A percentile compares a stretch with the other conserved stretches of the same genome.
phyloP scores from a whole-genome alignment of 2,888 invertebrate genomes.

The Rhynchonema sp. region DNA sequence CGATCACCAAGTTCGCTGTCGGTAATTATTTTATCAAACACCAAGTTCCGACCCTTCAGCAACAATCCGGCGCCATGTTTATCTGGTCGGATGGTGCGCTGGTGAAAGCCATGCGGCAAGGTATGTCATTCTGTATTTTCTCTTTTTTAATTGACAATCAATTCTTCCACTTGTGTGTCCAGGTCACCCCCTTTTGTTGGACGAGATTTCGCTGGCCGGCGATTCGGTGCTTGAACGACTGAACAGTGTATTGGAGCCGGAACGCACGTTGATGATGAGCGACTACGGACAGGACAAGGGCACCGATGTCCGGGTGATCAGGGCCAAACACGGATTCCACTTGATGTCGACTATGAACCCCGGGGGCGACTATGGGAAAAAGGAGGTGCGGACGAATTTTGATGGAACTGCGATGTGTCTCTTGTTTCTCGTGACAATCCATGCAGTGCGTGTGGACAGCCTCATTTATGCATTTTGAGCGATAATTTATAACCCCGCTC shows the following conservation, averaged over 20 bases:
- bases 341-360: constrained; percentile 98
- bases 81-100: constrained; percentile 96
- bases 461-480: too few relatives aligned
- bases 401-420: not conserved
- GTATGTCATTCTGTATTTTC: too few relatives aligned
- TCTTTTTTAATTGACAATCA: too few relatives aligned
- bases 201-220: constrained; percentile 90
- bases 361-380: constrained; percentile 96
- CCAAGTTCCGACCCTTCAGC: too few relatives aligned
- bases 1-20: too few relatives aligned
- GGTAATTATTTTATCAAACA: too few relatives aligned
- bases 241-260: constrained; percentile 81
- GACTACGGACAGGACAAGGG: too few relatives aligned
- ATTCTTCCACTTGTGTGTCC: too few relatives aligned
- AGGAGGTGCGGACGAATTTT: constrained; percentile 44
- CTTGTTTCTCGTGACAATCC: too few relatives aligned
- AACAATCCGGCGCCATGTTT: constrained; percentile 41
- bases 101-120: constrained; percentile 68
- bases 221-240: constrained; percentile 67
- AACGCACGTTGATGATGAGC: constrained; percentile 65
- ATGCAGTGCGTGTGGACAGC: too few relatives aligned
- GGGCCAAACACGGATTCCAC: constrained; percentile 51
- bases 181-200: constrained; percentile 74
- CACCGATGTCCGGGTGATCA: too few relatives aligned
- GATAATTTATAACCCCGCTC: too few relatives aligned